Base-by-base conservation (phyloP, 2,113 vertebrate species). In the Chaetodon auriga region DNA sequence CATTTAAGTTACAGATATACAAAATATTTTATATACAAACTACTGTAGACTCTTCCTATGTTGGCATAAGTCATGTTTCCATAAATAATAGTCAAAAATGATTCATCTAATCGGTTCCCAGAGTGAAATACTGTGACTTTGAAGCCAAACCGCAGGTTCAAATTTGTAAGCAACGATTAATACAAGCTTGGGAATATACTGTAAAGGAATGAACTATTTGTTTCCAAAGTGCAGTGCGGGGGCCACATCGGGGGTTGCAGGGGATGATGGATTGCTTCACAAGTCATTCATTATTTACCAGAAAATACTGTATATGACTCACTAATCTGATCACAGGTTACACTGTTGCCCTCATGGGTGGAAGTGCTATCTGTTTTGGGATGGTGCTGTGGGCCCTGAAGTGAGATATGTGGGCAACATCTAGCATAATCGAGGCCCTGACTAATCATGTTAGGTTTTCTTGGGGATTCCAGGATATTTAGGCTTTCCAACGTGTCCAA, bases 1-100 rank as follows among this genome's bases (percentile, higher is more conserved):
- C 83, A 86, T 48, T 83, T 69, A 41, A 81, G 55, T 75, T 82
- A 89, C 81, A 91, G 70, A 74, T 57, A 84, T 83, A 91, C 83
- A 92, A 91, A 91, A 87, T 86, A 57, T 78, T 41, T 58, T 81
- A 78, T 86, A 75, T 78, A 83, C 85, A 86, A 83, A 68, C 58
- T 45, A 76, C 54, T 45, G 48, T 36, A 54, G 72, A 61, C 12
- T 8, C 19, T 64, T 55, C 70, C 46, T 45, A 38, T 69, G 19
- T 46, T 83, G 38, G 54, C 15, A 18, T 54, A 43, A 25, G 45
- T 35, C 69, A 78, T 46, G 23, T 71, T 82, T 54, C 73, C 45
- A 72, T 66, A 19, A 41, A 54, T 41, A 69, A 48, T 30, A 30
- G 3, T 30, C 30, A 80, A 75, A 41, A 12, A 41, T 30, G 15